A percentile compares a stretch with the other conserved stretches of the same genome.
These are phyloP conservation scores for Notamacropus eugenii DNA, from an alignment of 2,797 vertebrate genomes.

Conservation along the genomic window DNA sequence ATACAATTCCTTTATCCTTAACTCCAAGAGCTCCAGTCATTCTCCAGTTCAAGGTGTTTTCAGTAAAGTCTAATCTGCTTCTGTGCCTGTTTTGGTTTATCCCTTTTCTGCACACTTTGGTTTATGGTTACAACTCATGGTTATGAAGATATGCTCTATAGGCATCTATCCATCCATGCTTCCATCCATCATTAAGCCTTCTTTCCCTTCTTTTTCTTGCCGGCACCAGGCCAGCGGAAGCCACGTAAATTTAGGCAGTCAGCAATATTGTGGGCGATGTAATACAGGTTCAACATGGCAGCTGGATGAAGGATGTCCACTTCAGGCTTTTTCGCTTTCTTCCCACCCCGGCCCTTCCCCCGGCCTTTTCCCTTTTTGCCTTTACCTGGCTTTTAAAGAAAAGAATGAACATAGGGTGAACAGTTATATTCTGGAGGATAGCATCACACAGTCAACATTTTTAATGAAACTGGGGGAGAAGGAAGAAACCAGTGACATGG, in stretches of 20 bases:
- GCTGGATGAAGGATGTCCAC: constrained; percentile 88
- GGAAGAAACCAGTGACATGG: neutral
- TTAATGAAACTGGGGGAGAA: neutral
- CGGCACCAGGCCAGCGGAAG: constrained; percentile 87
- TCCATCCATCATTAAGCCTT: neutral
- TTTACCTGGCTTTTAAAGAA: constrained; percentile 85
- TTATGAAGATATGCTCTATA: neutral
- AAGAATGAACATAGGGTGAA: constrained; percentile 41
- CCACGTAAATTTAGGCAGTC: constrained; percentile 89
- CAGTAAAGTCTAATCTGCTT: neutral
- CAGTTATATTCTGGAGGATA: neutral
- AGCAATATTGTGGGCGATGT: constrained; percentile 90
- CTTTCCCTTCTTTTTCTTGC: constrained; percentile 86
- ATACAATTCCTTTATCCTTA: neutral
- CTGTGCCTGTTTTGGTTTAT: neutral
- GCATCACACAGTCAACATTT: constrained; percentile 1
- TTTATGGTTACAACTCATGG: neutral
- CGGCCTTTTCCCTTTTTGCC: constrained; percentile 81
- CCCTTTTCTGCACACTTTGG: neutral
- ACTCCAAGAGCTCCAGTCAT: constrained; percentile 8
- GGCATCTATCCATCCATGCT: neutral
- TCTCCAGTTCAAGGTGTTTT: neutral
- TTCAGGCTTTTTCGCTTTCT: constrained; percentile 81
- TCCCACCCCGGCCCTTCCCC: constrained; percentile 78
- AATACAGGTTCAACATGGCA: constrained; percentile 91